Base-by-base conservation (phyloP, 64 coral and sea anemone species). In the Orbicella faveolata region DNA sequence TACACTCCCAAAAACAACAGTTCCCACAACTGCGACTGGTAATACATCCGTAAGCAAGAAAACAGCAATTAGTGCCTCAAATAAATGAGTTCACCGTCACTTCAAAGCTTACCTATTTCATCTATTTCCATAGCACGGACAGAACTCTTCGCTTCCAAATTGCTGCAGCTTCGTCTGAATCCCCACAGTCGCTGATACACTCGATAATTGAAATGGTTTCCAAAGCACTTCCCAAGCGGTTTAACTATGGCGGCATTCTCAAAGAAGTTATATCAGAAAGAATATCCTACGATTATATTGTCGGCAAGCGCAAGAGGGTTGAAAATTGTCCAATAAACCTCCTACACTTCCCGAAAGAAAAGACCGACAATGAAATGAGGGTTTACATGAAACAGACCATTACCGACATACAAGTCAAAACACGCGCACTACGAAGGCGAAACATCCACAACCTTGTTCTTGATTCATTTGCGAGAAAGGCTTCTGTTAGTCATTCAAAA, bases 311-410 rank as follows among this genome's bases (percentile, higher is more conserved):
- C 19, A 72, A 73, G 63, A 85, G 82, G 23, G 82, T 66, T 62
- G 36, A 85, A 73, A 51, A 85, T 85, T 85, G 65, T 68, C 35
- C 37, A 26, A 51, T 73, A 72, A 85, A 30, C 63, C 82, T 72
- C 82, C 82, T 73, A 73, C 82, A 85, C 64, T 85, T 85, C 51
- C 81, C 82, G 82, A 85, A 85, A 85, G 36, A 84, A 51, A 25
- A 70, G 35, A 53, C 82, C 82, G 82, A 85, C 82, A 85, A 85
- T 23, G 36, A 67, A 30, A n/a, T 19, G 21, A 6, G 15, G 19
- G 52, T 23, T 16, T 6, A 44, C 82, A 70, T 39, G 64, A 73
- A 85, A 57, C 25, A 66, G 63, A 85, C 36, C 30, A 34, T 85
- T 52, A 85, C 82, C 63, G 63, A 72, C 37, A 39, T 30, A 73